Evolutionary conservation across 2,113 vertebrate species (phyloP).

Genomic region (Pelmatolapia mariae): DNA sequence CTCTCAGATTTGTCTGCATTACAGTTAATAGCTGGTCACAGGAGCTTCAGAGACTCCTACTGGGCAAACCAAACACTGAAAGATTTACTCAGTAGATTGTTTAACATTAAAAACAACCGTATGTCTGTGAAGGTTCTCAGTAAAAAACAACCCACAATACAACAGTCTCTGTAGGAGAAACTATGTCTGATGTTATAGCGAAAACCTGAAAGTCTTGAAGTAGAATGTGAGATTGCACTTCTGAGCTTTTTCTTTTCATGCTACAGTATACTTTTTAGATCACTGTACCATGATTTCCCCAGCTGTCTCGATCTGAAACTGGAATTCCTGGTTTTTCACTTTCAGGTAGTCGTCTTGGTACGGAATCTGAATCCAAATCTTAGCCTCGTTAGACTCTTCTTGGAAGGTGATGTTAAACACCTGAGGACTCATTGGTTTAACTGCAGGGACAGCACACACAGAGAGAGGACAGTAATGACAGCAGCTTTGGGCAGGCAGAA

Average conservation of each 20-base stretch:
- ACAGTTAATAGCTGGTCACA: not conserved
- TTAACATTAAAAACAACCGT: not conserved
- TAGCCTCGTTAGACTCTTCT: not conserved
- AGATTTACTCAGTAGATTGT: not conserved
- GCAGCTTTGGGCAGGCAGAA: not conserved
- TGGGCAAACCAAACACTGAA: not conserved
- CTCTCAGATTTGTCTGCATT: not conserved
- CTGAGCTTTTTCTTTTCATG: not conserved
- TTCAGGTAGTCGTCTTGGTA: constrained; percentile 38
- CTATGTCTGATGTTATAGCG: not conserved
- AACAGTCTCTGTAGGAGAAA: not conserved
- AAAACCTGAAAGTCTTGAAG: not conserved
- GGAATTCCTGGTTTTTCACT: constrained; percentile 9
- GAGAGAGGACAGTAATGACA: not conserved
- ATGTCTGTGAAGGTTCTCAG: no score
- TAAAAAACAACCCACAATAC: not conserved
- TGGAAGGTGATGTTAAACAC: constrained; percentile 31
- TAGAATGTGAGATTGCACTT: not conserved
- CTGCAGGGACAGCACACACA: constrained; percentile 27
- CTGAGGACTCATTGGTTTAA: constrained; percentile 54
- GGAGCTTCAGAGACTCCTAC: not conserved
- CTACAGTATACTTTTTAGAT: not conserved
- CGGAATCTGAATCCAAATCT: constrained; percentile 10
- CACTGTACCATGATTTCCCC: not conserved
- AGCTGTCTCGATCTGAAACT: constrained; percentile 19